Percentiles rank a stretch among this genome's conserved stretches.
phyloP scores from a whole-genome alignment of 2,888 invertebrate species.

The Apotomis capreana region DNA sequence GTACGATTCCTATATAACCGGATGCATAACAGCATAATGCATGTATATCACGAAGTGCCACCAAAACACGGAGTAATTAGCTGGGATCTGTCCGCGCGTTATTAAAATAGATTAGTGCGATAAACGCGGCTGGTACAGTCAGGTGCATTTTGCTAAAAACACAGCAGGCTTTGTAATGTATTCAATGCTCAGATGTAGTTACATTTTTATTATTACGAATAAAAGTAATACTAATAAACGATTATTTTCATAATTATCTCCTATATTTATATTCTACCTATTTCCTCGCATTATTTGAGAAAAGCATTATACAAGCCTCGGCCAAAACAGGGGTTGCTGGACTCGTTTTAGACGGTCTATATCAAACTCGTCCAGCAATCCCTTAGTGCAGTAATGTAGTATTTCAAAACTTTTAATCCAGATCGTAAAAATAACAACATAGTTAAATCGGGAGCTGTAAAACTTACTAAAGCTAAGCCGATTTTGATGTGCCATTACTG shows the following conservation, averaged over 20 bases:
- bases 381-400: not conserved
- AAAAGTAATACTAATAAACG: too few relatives aligned
- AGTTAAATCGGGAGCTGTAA: constrained; percentile 17
- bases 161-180: too few relatives aligned
- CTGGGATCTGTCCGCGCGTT: constrained; percentile 16
- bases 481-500: constrained; percentile 29
- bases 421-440: constrained; percentile 14
- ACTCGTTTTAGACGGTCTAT: too few relatives aligned
- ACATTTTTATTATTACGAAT: too few relatives aligned
- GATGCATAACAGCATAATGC: not conserved
- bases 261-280: too few relatives aligned
- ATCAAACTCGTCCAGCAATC: too few relatives aligned
- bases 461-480: constrained; percentile 18
- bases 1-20: too few relatives aligned
- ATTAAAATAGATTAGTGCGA: constrained; percentile 39
- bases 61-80: constrained; percentile 27
- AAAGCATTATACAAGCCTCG: too few relatives aligned
- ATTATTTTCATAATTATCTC: too few relatives aligned
- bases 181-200: too few relatives aligned
- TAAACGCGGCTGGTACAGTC: constrained; percentile 30
- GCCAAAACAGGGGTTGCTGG: too few relatives aligned
- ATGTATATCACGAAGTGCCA: not conserved
- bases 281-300: too few relatives aligned
- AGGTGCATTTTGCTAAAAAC: not conserved
- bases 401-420: not conserved